These are phyloP conservation scores for Australoheros facetus DNA, from an alignment of 2,797 vertebrate species.

Conservation along the genomic window DNA sequence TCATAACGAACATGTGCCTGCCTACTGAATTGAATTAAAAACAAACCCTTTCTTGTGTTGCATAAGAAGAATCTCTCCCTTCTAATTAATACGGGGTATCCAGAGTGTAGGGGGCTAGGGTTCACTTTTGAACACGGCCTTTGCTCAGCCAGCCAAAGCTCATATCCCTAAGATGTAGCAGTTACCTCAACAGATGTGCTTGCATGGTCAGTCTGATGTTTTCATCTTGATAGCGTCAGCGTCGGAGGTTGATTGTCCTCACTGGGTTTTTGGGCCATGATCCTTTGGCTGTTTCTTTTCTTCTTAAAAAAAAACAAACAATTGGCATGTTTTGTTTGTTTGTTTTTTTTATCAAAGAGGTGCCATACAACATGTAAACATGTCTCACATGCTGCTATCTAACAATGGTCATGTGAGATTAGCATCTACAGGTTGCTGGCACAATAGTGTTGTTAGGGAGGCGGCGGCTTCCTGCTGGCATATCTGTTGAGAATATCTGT, in stretches of 20 bases:
- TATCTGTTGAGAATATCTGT: slow-evolving; percentile 58
- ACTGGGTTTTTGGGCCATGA: background rate
- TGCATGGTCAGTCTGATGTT: slow-evolving; percentile 70
- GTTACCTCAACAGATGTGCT: slow-evolving; percentile 88
- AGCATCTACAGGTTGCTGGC: background rate
- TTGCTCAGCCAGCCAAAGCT: slow-evolving; percentile 80
- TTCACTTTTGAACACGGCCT: slow-evolving; percentile 30
- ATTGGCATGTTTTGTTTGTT: background rate
- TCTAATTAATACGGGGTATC: slow-evolving; percentile 22
- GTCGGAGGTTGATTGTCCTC: background rate
- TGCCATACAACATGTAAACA: slow-evolving; percentile 13
- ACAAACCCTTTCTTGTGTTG: slow-evolving; percentile 27
- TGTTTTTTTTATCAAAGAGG: background rate
- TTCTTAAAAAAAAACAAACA: background rate
- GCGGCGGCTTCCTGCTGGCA: slow-evolving; percentile 43
- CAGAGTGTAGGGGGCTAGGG: slow-evolving; percentile 29
- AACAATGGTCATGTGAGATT: background rate
- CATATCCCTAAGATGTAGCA: slow-evolving; percentile 88
- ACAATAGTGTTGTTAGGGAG: background rate
- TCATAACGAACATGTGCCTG: slow-evolving; percentile 55
- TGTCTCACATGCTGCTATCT: slow-evolving; percentile 2
- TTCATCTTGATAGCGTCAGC: background rate
- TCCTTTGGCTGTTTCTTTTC: background rate
- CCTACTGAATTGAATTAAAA: slow-evolving; percentile 60
- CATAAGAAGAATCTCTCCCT: slow-evolving; percentile 58